Evolutionary conservation across 2,888 invertebrate species (phyloP).

Genomic region (Argyresthia albistria): DNA sequence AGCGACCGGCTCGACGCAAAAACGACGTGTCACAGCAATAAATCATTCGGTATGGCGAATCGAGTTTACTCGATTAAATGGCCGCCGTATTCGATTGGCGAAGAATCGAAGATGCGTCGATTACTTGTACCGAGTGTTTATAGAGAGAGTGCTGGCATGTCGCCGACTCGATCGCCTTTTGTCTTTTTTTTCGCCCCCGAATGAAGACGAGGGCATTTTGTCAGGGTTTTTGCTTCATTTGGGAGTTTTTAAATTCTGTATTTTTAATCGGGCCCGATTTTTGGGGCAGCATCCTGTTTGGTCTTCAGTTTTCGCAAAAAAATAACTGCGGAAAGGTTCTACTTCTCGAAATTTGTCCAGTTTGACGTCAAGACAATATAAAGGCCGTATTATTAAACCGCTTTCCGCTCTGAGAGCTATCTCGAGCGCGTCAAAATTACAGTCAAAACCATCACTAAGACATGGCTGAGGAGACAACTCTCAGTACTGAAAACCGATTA

Average conservation of each 20-base stretch:
- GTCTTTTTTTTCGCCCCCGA: conserved; percentile 17
- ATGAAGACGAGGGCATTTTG: conserved; percentile 10
- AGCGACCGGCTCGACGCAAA: conserved; percentile 46
- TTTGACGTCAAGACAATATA: too few species aligned
- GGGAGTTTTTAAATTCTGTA: conserved; percentile 9
- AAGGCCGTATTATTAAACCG: too few species aligned
- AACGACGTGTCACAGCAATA: conserved; percentile 67
- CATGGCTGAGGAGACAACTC: too few species aligned
- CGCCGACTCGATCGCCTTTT: conserved; percentile 39
- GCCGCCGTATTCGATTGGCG: conserved; percentile 51
- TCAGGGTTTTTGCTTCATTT: conserved; percentile 15
- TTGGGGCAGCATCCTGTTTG: neutral
- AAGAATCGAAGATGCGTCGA: conserved; percentile 31
- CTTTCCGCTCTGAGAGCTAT: too few species aligned
- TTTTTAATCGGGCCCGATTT: conserved; percentile 3
- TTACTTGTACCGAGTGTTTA: conserved; percentile 43
- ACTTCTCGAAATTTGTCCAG: neutral
- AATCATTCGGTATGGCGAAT: conserved; percentile 58
- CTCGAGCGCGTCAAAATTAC: too few species aligned
- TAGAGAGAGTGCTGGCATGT: conserved; percentile 64
- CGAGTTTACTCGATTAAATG: conserved; percentile 64
- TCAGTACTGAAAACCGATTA: too few species aligned
- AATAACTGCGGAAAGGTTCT: neutral
- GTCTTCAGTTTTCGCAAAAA: neutral
- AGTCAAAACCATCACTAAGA: too few species aligned